Base-by-base conservation (phyloP, 2,888 invertebrate genomes). In the Notocelia uddmanniana region DNA sequence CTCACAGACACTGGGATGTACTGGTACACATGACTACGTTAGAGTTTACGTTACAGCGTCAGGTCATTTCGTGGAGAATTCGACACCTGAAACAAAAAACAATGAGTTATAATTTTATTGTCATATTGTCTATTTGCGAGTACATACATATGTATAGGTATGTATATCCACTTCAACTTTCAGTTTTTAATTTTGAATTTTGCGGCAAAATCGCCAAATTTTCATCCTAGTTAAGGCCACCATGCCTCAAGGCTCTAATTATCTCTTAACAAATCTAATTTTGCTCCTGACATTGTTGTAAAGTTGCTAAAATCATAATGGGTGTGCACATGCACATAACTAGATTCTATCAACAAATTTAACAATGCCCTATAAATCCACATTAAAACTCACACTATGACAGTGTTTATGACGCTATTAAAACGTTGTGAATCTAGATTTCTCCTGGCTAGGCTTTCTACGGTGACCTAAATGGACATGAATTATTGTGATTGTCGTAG, bases 11-110 rank as follows among this genome's bases (percentile, higher is more conserved):
- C 75, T 66, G 50, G 62, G 73, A 73, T 76, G 75, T 76, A 77
- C 74, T 63, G 69, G 79, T 26, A 57, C 80, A 85, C 55, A 71
- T 70, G 70, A 6, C 31, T 31, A 31, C 8, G 68, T 62, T n/a
- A 41, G 37, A 57, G 9, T 48, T 50, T 45, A 21, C 23, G 18
- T 31, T 23, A 41, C 31, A n/a, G 8, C 13, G 41, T 58, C 54
- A 59, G 18, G 59, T 52, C 66, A 71, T 66, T 34, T 54, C 59
- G 21, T 23, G 41, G 10, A n/a, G 37, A 31, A 13, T 68, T 52
- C n/a, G 48, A 71, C 41, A 55, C 68, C 72, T 72, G 72, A 72
- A 72, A 72, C 72, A 72, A 72, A 66, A 37, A 23, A 48, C 21
- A 15, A 11, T 31, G 5, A 34, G 31, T 3, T 18, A 19, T 50